A percentile compares a stretch with the other conserved stretches of the same genome.
Conservation (phyloP, 2,888 invertebrate species). For the Thymelicus acteon region DNA sequence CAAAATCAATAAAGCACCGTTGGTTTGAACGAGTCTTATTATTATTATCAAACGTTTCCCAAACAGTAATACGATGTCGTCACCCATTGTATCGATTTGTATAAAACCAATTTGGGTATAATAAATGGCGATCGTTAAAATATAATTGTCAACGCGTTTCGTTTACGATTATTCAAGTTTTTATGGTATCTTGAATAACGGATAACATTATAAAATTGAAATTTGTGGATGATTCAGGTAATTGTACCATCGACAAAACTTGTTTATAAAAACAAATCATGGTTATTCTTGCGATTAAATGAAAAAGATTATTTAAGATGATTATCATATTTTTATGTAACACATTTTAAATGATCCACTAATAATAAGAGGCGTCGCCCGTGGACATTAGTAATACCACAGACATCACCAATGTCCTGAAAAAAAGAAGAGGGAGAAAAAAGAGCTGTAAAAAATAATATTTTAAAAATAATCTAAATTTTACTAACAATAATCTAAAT, state of each 20-base stretch:
- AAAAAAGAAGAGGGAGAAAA: no score
- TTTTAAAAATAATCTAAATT: no score
- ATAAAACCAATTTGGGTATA: conserved; percentile 21
- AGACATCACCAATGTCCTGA: no score
- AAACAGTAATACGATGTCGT: conserved; percentile 17
- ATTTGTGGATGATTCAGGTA: background rate
- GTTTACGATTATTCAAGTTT: conserved; percentile 44
- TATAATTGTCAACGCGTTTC: conserved; percentile 50
- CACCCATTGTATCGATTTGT: conserved; percentile 26
- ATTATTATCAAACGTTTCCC: conserved; percentile 7
- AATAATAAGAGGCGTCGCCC: no score
- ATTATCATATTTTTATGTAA: no score
- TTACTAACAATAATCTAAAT: no score
- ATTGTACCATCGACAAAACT: background rate
- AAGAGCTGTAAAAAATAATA: no score
- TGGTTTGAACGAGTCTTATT: conserved; percentile 7
- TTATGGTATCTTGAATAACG: conserved; percentile 28
- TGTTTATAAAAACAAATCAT: background rate
- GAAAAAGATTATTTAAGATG: no score
- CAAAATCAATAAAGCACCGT: conserved; percentile 16
- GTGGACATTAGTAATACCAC: no score
- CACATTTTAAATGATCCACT: no score
- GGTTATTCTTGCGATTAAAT: no score
- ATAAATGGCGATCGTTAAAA: conserved; percentile 50
- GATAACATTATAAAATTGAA: conserved; percentile 5